Percentiles rank a stretch among this genome's conserved stretches.
phyloP scores from a whole-genome alignment of 2,113 vertebrate genomes.

The Dissostichus mawsoni region DNA sequence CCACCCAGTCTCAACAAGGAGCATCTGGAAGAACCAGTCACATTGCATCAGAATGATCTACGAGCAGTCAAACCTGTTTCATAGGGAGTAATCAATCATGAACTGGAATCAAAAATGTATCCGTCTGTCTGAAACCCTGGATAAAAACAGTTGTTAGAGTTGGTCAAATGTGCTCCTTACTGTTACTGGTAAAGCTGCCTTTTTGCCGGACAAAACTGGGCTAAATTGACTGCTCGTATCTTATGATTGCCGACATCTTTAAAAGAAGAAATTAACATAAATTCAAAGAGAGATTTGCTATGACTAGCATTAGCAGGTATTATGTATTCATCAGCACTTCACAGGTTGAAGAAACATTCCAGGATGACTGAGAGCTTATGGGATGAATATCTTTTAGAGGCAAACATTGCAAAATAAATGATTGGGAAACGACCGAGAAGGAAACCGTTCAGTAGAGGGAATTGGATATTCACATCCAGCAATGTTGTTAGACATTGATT shows the following conservation, averaged over 20 bases:
- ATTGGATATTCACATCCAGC: not conserved
- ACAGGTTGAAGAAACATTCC: too few species aligned
- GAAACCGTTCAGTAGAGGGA: not conserved
- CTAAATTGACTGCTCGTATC: not conserved
- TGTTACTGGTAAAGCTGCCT: not conserved
- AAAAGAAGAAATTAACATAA: not conserved
- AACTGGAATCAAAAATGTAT: conserved; percentile 25
- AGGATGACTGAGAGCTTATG: not conserved
- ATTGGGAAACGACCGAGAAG: not conserved
- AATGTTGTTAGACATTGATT: not conserved
- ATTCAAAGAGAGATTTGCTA: not conserved
- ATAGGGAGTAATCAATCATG: conserved; percentile 36
- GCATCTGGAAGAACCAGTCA: conserved; percentile 49
- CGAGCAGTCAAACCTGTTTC: conserved; percentile 12
- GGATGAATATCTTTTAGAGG: not conserved
- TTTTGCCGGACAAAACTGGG: not conserved
- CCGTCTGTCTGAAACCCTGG: conserved; percentile 1
- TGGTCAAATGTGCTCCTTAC: not conserved
- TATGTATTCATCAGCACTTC: not conserved
- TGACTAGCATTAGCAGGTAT: not conserved
- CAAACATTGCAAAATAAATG: not conserved
- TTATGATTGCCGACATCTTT: not conserved
- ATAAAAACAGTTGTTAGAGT: not conserved
- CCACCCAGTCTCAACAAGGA: conserved; percentile 48
- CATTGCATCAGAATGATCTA: conserved; percentile 37